phyloP scores from a whole-genome alignment of 2,113 vertebrate genomes.

The Seriola quinqueradiata region DNA sequence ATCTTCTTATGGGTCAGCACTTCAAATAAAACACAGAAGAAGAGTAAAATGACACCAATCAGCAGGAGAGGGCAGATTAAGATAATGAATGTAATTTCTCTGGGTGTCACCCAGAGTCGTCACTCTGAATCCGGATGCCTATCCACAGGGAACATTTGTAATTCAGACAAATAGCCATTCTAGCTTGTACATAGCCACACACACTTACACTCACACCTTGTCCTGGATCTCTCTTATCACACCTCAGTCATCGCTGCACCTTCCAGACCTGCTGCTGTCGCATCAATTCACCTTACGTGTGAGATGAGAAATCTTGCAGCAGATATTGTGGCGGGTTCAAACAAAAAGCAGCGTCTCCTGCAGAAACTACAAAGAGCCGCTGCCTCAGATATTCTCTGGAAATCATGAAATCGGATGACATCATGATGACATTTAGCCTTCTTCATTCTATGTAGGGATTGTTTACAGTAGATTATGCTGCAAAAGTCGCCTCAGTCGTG shows the following conservation, averaged over 20 bases:
- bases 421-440: too few species aligned
- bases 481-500: too few species aligned
- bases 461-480: too few species aligned
- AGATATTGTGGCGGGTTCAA: background rate
- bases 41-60: too few species aligned
- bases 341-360: background rate
- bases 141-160: conserved; percentile 22
- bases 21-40: too few species aligned
- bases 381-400: too few species aligned
- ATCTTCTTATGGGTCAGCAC: too few species aligned
- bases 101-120: background rate
- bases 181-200: background rate
- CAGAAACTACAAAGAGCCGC: background rate
- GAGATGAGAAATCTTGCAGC: conserved; percentile 5
- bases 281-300: background rate
- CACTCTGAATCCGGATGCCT: background rate
- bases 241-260: background rate
- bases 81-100: background rate
- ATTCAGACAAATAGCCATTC: background rate
- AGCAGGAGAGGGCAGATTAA: too few species aligned
- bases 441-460: too few species aligned
- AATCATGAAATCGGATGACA: too few species aligned
- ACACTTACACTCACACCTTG: background rate
- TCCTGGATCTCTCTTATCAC: conserved; percentile 16
- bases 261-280: conserved; percentile 18